Evolutionary conservation across 2,113 vertebrate species (phyloP).

Genomic region (Nannospalax galili): DNA sequence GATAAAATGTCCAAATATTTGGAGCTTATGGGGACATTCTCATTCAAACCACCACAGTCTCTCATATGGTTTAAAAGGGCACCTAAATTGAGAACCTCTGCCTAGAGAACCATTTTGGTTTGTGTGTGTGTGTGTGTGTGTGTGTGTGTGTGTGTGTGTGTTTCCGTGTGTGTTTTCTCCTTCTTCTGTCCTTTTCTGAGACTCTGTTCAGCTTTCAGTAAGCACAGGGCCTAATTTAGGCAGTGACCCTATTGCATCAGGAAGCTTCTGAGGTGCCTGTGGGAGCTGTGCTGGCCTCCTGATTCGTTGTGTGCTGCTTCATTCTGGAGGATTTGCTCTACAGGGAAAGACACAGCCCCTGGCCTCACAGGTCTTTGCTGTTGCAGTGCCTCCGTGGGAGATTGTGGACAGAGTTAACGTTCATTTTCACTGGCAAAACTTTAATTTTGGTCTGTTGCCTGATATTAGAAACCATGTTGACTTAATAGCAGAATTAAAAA

Average conservation of each 20-base stretch:
- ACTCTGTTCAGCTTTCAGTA: not conserved
- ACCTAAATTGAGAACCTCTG: not conserved
- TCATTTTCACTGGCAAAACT: conserved; percentile 1
- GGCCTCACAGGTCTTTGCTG: not conserved
- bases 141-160: too few relatives aligned
- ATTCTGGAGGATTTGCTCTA: not conserved
- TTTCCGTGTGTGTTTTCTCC: too few relatives aligned
- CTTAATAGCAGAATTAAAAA: conserved; percentile 62
- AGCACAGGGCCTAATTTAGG: not conserved
- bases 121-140: too few relatives aligned
- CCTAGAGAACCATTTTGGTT: not conserved
- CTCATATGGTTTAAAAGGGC: not conserved
- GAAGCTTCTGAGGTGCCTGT: not conserved
- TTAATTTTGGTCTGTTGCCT: conserved; percentile 19
- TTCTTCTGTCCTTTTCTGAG: not conserved
- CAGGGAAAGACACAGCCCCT: not conserved
- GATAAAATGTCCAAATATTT: too few relatives aligned
- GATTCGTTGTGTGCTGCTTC: not conserved
- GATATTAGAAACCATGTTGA: conserved; percentile 46
- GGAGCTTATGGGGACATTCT: too few relatives aligned
- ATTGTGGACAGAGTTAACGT: not conserved
- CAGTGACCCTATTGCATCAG: not conserved
- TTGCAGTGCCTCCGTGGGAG: not conserved
- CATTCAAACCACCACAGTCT: too few relatives aligned
- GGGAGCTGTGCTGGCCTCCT: not conserved